A percentile compares a stretch with the other conserved stretches of the same genome.
These are phyloP conservation scores for Crossaster papposus DNA, from an alignment of 53 echinoderm and acorn worm species.

Conservation along the genomic window DNA sequence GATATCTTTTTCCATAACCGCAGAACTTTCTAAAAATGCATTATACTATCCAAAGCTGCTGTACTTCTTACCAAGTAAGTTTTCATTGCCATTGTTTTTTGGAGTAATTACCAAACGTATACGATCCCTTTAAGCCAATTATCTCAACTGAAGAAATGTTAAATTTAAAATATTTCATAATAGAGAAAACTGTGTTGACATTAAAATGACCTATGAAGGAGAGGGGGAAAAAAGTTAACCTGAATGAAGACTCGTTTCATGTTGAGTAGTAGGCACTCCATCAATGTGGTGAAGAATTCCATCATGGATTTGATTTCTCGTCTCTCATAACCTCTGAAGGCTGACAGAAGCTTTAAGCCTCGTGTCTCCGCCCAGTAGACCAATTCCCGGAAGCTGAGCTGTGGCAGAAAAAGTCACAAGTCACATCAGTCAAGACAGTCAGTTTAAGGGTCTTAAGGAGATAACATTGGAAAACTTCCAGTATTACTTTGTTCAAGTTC, in stretches of 20 bases:
- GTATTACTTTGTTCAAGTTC: too few species aligned
- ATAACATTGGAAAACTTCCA: too few species aligned
- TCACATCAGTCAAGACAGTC: neutral
- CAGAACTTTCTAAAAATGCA: too few species aligned
- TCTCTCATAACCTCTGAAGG: conserved; percentile 53
- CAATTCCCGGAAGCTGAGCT: conserved; percentile 49
- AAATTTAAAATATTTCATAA: too few species aligned
- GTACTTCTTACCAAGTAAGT: too few species aligned
- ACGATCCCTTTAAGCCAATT: too few species aligned
- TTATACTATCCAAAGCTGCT: too few species aligned
- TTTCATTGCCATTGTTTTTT: too few species aligned
- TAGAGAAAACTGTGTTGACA: neutral
- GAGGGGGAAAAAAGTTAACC: neutral
- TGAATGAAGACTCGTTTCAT: conserved; percentile 63
- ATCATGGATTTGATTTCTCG: conserved; percentile 37
- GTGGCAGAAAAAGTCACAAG: neutral
- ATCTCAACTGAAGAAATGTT: too few species aligned
- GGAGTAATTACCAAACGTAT: too few species aligned
- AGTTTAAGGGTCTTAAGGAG: too few species aligned
- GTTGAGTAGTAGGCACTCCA: conserved; percentile 52
- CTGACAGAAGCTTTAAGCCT: conserved; percentile 46
- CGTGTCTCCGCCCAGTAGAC: conserved; percentile 57
- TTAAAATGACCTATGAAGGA: neutral
- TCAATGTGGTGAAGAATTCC: conserved; percentile 37
- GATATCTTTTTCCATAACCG: too few species aligned